These are phyloP conservation scores for Patagioenas fasciata DNA, from an alignment of 2,113 vertebrate species.

Conservation along the genomic window DNA sequence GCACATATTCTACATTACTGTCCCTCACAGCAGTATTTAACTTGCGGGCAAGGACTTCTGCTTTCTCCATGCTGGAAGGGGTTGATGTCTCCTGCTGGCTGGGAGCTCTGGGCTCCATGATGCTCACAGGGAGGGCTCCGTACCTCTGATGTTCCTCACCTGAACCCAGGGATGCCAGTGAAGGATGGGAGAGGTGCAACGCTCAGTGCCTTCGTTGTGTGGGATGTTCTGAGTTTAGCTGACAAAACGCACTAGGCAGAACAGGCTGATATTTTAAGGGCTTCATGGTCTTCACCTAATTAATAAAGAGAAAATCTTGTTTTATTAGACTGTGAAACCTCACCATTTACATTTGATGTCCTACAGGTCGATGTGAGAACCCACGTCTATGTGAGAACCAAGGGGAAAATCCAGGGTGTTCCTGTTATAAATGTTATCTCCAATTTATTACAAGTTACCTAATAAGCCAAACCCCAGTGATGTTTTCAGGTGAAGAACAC, in stretches of 20 bases:
- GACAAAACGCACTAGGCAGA: fast-evolving
- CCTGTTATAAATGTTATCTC: neutral
- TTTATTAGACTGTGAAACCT: neutral
- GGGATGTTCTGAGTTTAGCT: neutral
- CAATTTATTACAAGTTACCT: neutral
- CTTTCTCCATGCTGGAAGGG: neutral
- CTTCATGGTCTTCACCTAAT: neutral
- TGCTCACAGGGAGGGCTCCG: neutral
- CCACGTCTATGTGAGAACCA: too few relatives aligned
- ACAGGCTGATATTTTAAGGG: neutral
- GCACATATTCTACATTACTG: neutral
- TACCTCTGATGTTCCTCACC: neutral
- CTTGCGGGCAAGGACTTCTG: neutral
- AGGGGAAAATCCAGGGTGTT: neutral
- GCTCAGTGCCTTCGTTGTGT: fast-evolving
- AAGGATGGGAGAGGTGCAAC: neutral
- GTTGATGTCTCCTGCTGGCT: neutral
- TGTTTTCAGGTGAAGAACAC: neutral
- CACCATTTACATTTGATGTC: neutral
- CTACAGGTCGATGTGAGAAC: neutral
- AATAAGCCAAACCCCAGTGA: fast-evolving
- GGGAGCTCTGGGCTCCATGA: constrained; percentile 5
- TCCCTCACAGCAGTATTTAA: neutral
- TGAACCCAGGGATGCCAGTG: neutral
- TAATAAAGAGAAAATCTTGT: neutral